Conservation (phyloP, 2,113 vertebrate genomes). For the Toxotes chatareus region DNA sequence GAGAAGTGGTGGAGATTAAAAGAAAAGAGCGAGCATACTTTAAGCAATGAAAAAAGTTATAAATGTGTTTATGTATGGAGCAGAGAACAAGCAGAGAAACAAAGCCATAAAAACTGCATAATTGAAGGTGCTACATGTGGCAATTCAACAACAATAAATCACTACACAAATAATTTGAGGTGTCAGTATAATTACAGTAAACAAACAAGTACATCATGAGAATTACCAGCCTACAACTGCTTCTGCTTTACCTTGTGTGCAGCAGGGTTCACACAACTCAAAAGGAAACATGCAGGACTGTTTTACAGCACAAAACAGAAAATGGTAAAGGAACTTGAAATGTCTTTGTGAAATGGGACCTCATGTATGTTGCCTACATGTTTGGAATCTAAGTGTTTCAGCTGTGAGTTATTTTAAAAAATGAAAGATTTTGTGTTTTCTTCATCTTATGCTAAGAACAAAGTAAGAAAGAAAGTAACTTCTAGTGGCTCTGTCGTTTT, state of each 20-base stretch:
- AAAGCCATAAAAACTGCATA: slow-evolving; percentile 27
- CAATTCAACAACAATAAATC: slow-evolving; percentile 58
- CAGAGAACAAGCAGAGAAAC: not conserved
- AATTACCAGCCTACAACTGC: slow-evolving; percentile 17
- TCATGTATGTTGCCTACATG: too few relatives aligned
- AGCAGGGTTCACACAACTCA: not conserved
- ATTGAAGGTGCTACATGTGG: slow-evolving; percentile 38
- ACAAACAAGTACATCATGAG: slow-evolving; percentile 49
- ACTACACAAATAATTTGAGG: slow-evolving; percentile 30
- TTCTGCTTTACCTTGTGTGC: not conserved
- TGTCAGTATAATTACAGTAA: slow-evolving; percentile 56
- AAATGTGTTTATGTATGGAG: slow-evolving; percentile 20
- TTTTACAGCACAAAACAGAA: not conserved
- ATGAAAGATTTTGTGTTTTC: too few relatives aligned
- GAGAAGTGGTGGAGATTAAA: not conserved
- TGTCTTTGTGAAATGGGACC: not conserved
- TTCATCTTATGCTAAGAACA: too few relatives aligned
- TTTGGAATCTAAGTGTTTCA: too few relatives aligned
- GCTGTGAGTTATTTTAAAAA: too few relatives aligned
- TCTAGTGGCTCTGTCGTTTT: too few relatives aligned
- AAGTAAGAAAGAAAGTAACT: not conserved
- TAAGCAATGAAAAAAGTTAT: not conserved
- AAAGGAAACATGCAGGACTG: not conserved
- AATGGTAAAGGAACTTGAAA: not conserved
- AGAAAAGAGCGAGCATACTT: not conserved